These are phyloP conservation scores for Tholera decimalis DNA, from an alignment of 2,888 invertebrate genomes.

Conservation along the genomic window DNA sequence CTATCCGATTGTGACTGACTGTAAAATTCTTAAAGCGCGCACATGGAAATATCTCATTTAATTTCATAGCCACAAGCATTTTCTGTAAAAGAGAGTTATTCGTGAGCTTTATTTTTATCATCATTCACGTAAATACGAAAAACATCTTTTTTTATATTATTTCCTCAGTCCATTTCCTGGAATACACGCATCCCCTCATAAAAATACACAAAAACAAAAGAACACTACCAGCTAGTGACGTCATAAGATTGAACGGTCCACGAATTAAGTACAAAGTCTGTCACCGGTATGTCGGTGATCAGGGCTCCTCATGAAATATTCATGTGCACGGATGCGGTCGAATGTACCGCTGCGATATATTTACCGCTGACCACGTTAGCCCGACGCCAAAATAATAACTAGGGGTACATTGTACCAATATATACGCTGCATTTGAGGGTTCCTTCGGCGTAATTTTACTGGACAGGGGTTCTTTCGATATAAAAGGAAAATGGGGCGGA, in stretches of 20 bases:
- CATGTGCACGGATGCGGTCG: constrained; percentile 75
- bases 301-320: constrained; percentile 83
- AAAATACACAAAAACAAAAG: constrained; percentile 63
- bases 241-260: constrained; percentile 77
- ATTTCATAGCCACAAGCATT: constrained; percentile 11
- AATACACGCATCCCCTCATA: constrained; percentile 49
- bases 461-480: constrained; percentile 39
- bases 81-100: constrained; percentile 6
- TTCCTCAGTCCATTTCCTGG: constrained; percentile 35
- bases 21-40: not conserved
- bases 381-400: constrained; percentile 77
- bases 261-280: constrained; percentile 78
- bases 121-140: constrained; percentile 9
- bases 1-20: constrained; percentile 1
- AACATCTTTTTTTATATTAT: constrained; percentile 19
- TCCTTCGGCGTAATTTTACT: constrained; percentile 54
- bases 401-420: constrained; percentile 44
- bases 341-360: constrained; percentile 78
- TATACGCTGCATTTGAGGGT: constrained; percentile 61
- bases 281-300: constrained; percentile 75
- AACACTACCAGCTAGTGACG: constrained; percentile 61
- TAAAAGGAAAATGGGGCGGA: constrained; percentile 30
- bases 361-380: constrained; percentile 76
- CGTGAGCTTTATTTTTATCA: constrained; percentile 13
- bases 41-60: constrained; percentile 1